Conservation (phyloP, 1,140 invertebrate genomes). For the Diorhabda sublineata region DNA sequence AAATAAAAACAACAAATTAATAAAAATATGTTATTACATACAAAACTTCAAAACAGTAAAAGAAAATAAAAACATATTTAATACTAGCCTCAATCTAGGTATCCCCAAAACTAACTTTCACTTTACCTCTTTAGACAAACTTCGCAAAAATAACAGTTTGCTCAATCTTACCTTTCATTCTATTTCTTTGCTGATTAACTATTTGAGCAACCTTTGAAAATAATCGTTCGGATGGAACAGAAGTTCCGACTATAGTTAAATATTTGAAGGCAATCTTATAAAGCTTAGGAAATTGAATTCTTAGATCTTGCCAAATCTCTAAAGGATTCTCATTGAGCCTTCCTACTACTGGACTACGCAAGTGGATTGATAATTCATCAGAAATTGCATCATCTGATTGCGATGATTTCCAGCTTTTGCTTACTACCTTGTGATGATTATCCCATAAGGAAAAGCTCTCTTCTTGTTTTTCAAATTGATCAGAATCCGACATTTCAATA, state of each 20-base stretch:
- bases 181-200: background rate
- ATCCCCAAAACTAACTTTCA: no score
- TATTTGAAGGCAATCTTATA: constrained; percentile 17
- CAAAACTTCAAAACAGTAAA: no score
- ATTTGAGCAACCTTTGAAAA: constrained; percentile 13
- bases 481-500: no score
- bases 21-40: no score
- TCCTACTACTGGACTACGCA: background rate
- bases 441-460: no score
- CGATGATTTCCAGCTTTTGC: no score
- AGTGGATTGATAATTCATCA: background rate
- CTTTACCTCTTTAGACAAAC: no score
- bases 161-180: background rate
- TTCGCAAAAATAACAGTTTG: background rate
- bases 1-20: no score
- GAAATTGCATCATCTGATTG: background rate
- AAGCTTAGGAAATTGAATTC: constrained; percentile 24
- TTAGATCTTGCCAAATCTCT: background rate
- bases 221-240: constrained; percentile 15
- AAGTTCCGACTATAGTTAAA: constrained; percentile 18
- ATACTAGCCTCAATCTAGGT: no score
- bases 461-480: no score
- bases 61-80: no score
- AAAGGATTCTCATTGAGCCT: background rate
- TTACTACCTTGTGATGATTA: no score